Base-by-base conservation (phyloP, 2,888 invertebrate species). In the Leptinotarsa juncta region DNA sequence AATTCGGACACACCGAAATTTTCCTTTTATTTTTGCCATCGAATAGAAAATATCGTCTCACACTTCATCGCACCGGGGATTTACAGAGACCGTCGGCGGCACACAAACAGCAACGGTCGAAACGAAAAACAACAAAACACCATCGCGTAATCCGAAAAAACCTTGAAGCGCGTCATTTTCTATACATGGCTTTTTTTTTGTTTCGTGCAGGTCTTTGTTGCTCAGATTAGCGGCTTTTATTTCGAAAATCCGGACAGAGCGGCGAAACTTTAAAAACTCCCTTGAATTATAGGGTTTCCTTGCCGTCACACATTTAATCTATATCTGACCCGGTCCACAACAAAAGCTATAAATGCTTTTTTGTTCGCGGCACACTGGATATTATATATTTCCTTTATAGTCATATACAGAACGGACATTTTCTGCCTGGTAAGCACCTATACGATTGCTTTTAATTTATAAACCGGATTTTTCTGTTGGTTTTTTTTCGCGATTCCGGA, bases 281-380 rank as follows among this genome's bases (percentile, higher is more conserved):
- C 15, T 67, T 67, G 72, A 72, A 67, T 72, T 72, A 72, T 72
- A 20, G n/a, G 67, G 49, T 55, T 72, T 57, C 55, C 67, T 67
- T 55, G 72, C 57, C 62, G 62, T 62, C 62, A 42, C 62, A 32
- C 66, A 60, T 72, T 71, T 67, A 72, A 67, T 72, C 62, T 72
- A 72, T 72, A 71, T 72, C 57, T 72, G 60, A 68, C 51, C 68
- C 62, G 50, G 68, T 62, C 68, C 67, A 72, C 57, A 62, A 68
- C 72, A 72, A 72, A 72, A 72, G 72, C 72, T 62, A 72, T 72
- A 68, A 72, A 67, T 62, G 68, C 72, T 51, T 67, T 72, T 72
- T 68, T 68, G 20, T 51, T 72, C 57, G 62, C 32, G 62, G 60
- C 50, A 32, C 67, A 67, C 48, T 72, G 68, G 68, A 72, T 66